phyloP scores from a whole-genome alignment of 2,113 vertebrate genomes.

The Nothocercus julius region DNA sequence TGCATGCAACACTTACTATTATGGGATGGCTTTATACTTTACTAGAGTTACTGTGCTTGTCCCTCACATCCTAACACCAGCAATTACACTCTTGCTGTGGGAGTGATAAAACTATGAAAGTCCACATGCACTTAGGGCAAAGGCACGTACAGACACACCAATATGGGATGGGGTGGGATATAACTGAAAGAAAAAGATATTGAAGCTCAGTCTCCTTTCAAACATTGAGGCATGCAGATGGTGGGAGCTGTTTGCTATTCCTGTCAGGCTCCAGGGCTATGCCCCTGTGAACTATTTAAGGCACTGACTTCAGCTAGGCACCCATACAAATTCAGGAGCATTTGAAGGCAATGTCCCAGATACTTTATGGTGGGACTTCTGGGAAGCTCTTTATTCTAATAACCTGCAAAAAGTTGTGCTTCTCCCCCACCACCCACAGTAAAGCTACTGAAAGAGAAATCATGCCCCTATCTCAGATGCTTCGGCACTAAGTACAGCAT shows the following conservation, averaged over 20 bases:
- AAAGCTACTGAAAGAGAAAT: neutral
- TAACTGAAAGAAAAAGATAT: neutral
- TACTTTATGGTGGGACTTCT: neutral
- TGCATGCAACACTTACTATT: neutral
- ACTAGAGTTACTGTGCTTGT: neutral
- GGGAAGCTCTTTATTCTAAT: neutral
- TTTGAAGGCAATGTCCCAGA: neutral
- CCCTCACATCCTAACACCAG: neutral
- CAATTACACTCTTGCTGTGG: neutral
- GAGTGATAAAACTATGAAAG: neutral
- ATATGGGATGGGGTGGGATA: neutral
- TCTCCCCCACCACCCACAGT: neutral
- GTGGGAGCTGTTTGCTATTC: neutral
- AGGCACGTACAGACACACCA: neutral
- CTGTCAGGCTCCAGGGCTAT: neutral
- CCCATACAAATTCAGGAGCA: too few species aligned
- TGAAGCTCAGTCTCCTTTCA: neutral
- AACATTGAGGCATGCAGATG: neutral
- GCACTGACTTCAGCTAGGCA: neutral
- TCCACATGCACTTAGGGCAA: neutral
- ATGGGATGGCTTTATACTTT: neutral
- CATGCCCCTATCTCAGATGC: neutral
- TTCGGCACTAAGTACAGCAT: neutral
- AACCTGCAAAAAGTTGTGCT: neutral
- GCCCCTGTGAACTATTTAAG: neutral